These are phyloP conservation scores for Notothenia rossii DNA, from an alignment of 2,113 vertebrate genomes.

Conservation along the genomic window DNA sequence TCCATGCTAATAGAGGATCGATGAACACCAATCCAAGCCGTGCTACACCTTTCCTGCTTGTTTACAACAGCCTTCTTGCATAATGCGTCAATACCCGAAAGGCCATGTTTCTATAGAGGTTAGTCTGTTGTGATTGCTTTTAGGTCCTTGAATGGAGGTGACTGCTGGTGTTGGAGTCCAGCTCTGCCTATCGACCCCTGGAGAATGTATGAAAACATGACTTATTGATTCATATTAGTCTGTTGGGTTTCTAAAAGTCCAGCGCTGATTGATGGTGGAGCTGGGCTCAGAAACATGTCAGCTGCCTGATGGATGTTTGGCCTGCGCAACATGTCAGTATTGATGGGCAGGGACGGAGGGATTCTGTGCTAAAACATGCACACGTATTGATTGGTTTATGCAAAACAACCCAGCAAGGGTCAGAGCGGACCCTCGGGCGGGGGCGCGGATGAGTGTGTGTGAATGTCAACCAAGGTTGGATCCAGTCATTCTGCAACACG, in stretches of 20 bases:
- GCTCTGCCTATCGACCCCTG: constrained; percentile 56
- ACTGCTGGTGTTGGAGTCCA: constrained; percentile 4
- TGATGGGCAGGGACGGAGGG: constrained; percentile 61
- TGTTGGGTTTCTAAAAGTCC: constrained; percentile 57
- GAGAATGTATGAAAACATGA: constrained; percentile 61
- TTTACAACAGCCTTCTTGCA: constrained; percentile 29
- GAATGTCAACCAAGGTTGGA: constrained; percentile 82
- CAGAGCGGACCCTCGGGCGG: constrained; percentile 50
- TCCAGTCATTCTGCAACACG: constrained; percentile 43
- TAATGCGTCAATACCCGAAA: constrained; percentile 44
- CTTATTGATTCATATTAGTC: constrained; percentile 72
- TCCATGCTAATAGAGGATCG: constrained; percentile 47
- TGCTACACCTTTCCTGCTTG: constrained; percentile 42
- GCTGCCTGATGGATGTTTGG: constrained; percentile 71
- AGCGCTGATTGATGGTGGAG: constrained; percentile 64
- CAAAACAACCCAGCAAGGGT: constrained; percentile 68
- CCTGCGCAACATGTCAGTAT: constrained; percentile 67
- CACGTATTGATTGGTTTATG: constrained; percentile 76
- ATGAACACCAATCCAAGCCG: constrained; percentile 51
- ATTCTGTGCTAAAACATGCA: constrained; percentile 71
- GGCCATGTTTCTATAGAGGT: constrained; percentile 6
- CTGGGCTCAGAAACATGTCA: constrained; percentile 56
- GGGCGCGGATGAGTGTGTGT: constrained; percentile 44
- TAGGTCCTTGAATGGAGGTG: constrained; percentile 67
- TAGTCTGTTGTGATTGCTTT: constrained; percentile 31